Conservation (phyloP, 1,140 invertebrate species). For the Ruditapes philippinarum region DNA sequence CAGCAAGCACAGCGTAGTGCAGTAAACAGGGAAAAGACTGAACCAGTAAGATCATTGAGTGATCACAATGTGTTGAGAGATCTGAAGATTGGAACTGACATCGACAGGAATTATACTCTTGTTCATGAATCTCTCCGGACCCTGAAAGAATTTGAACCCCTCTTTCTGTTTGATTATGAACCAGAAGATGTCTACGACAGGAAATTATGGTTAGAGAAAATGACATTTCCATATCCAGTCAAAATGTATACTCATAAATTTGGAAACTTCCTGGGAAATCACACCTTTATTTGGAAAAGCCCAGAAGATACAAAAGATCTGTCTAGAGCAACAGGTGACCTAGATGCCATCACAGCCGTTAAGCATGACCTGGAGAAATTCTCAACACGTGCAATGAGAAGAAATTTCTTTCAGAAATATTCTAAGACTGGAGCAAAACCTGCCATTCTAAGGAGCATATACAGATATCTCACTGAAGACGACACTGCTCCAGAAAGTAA, state of each 20-base stretch:
- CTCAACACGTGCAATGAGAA: neutral
- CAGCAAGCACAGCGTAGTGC: neutral
- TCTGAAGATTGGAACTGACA: neutral
- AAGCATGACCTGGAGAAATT: neutral
- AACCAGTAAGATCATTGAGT: neutral
- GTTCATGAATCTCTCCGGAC: neutral
- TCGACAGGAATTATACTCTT: neutral
- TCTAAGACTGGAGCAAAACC: neutral
- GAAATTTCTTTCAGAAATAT: neutral
- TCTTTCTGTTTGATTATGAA: neutral
- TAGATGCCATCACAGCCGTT: neutral
- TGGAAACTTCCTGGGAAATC: neutral
- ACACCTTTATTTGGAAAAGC: neutral
- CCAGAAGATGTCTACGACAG: neutral
- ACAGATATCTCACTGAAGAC: neutral
- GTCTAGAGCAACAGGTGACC: neutral
- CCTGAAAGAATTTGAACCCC: neutral
- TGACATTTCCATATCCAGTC: neutral
- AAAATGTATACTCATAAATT: conserved; percentile 1
- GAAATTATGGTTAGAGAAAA: neutral
- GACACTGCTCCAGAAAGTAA: neutral
- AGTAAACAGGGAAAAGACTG: neutral
- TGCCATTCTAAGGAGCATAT: neutral
- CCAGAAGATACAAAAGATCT: neutral
- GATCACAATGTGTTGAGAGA: neutral